Conservation (phyloP, 2,797 vertebrate species). For the Hemitrygon akajei region DNA sequence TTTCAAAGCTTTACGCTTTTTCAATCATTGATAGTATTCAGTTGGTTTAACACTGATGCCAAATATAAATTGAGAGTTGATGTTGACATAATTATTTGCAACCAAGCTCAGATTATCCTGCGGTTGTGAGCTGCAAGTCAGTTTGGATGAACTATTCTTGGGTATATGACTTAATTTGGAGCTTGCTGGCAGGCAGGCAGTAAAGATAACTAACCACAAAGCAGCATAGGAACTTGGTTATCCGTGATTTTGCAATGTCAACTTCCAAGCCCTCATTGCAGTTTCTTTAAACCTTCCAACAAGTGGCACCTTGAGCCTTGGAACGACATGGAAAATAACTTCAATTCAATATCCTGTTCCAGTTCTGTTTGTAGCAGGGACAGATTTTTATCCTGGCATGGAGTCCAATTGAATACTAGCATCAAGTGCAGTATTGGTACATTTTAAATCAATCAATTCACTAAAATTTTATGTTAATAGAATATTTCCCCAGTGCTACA, state of each 20-base stretch:
- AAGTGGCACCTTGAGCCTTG: neutral
- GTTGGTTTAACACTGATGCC: neutral
- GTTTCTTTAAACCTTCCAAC: neutral
- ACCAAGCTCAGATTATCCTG: neutral
- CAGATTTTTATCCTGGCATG: too few relatives aligned
- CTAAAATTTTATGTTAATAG: too few relatives aligned
- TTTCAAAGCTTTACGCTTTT: neutral
- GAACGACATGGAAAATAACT: neutral
- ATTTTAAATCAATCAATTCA: neutral
- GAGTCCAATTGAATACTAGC: neutral
- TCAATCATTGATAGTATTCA: neutral
- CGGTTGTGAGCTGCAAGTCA: neutral
- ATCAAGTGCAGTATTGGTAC: neutral
- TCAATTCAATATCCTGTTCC: neutral
- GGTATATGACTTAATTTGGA: neutral
- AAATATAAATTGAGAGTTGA: neutral
- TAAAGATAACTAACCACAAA: neutral
- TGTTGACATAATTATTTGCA: too few relatives aligned
- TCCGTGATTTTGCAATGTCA: neutral
- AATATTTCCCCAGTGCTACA: too few relatives aligned
- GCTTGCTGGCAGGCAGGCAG: neutral
- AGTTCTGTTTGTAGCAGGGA: too few relatives aligned
- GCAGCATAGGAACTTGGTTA: neutral
- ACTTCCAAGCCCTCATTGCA: neutral
- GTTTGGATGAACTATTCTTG: neutral